These are phyloP conservation scores for Acleris sparsana DNA, from an alignment of 2,888 invertebrate genomes.

Conservation along the genomic window DNA sequence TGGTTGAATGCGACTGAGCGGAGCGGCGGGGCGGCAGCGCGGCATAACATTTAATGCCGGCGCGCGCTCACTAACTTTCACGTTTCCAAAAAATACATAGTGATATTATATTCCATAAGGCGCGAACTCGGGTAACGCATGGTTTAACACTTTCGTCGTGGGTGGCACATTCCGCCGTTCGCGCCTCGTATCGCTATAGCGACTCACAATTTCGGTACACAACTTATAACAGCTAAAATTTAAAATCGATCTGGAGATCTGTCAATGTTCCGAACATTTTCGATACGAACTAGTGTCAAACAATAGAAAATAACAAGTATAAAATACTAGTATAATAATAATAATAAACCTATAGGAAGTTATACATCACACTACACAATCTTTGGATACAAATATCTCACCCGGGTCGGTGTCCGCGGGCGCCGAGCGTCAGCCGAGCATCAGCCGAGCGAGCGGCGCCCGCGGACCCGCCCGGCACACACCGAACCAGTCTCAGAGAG, in stretches of 20 bases:
- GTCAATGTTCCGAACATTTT: slow-evolving; percentile 59
- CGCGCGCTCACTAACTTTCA: slow-evolving; percentile 23
- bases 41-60: slow-evolving; percentile 30
- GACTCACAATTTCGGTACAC: slow-evolving; percentile 36
- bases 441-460: slow-evolving; percentile 19
- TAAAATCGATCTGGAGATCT: slow-evolving; percentile 70
- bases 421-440: slow-evolving; percentile 39
- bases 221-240: slow-evolving; percentile 43
- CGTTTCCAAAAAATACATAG: slow-evolving; percentile 34
- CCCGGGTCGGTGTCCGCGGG: slow-evolving; percentile 45
- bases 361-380: slow-evolving; percentile 78
- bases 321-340: slow-evolving; percentile 72
- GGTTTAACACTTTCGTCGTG: neutral
- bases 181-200: slow-evolving; percentile 9
- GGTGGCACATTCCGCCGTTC: neutral
- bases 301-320: slow-evolving; percentile 73
- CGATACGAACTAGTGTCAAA: slow-evolving; percentile 67
- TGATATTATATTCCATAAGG: slow-evolving; percentile 2
- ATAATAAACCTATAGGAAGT: slow-evolving; percentile 80
- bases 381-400: slow-evolving; percentile 79
- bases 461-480: slow-evolving; percentile 43
- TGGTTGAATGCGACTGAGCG: too few relatives aligned
- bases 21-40: slow-evolving; percentile 5
- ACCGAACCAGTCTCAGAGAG: slow-evolving; percentile 69
- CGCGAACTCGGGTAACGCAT: neutral